phyloP scores from a whole-genome alignment of 2,888 invertebrate species.

The Nomada hirtipes region DNA sequence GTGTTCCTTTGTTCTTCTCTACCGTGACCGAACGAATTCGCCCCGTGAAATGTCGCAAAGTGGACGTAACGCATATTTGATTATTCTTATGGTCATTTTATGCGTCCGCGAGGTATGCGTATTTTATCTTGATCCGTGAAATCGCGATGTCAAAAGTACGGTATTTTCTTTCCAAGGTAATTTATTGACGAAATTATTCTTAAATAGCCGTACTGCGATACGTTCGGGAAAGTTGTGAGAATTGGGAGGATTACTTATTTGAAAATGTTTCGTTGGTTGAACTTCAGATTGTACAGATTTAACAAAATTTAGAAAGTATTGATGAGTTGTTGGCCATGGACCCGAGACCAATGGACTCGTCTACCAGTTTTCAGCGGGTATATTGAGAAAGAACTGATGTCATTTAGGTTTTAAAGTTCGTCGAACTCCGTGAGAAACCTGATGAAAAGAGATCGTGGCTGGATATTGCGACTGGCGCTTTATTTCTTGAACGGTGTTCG shows the following conservation, averaged over 20 bases:
- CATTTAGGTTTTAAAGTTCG: constrained; percentile 39
- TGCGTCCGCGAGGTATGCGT: background rate
- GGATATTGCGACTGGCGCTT: constrained; percentile 50
- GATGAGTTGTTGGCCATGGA: no score
- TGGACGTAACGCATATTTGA: background rate
- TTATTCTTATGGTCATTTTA: background rate
- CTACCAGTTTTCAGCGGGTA: background rate
- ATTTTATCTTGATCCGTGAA: background rate
- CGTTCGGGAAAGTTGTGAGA: background rate
- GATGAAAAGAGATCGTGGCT: constrained; percentile 57
- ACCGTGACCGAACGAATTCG: background rate
- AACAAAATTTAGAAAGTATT: no score
- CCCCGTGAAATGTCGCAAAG: background rate
- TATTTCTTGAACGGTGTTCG: constrained; percentile 43
- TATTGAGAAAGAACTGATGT: background rate
- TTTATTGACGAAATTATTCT: background rate
- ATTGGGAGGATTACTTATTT: background rate
- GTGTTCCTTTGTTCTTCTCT: background rate
- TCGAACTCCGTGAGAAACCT: constrained; percentile 35
- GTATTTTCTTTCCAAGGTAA: background rate
- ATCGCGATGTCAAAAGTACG: background rate
- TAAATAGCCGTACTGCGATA: background rate
- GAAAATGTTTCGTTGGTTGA: no score
- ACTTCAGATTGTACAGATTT: background rate
- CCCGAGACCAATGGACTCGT: no score